phyloP scores from a whole-genome alignment of 1,140 invertebrate species.

The Bombus cullumanus region DNA sequence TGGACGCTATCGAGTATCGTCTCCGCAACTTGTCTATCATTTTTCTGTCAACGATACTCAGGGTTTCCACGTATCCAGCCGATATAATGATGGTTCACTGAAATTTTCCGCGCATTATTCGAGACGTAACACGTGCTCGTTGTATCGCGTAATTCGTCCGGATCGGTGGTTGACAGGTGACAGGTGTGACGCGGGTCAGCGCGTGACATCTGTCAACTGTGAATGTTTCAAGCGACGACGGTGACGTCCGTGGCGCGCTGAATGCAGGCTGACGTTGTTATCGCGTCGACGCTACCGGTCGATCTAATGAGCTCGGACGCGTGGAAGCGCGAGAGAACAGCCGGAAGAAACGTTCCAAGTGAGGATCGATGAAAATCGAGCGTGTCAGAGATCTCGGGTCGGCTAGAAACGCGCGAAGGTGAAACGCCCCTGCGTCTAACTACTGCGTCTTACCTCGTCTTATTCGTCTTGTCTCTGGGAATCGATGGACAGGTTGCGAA shows the following conservation, averaged over 20 bases:
- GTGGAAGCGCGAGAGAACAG: slow-evolving; percentile 26
- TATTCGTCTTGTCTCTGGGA: too few relatives aligned
- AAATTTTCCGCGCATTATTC: slow-evolving; percentile 75
- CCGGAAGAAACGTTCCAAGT: neutral
- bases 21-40: slow-evolving; percentile 66
- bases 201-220: slow-evolving; percentile 78
- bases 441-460: too few relatives aligned
- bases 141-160: slow-evolving; percentile 75
- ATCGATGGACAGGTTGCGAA: neutral
- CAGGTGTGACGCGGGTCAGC: slow-evolving; percentile 75
- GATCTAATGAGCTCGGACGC: slow-evolving; percentile 73
- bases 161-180: slow-evolving; percentile 77
- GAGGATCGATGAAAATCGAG: neutral
- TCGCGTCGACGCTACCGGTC: slow-evolving; percentile 69
- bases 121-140: slow-evolving; percentile 69
- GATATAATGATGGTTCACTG: slow-evolving; percentile 68
- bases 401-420: neutral
- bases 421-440: neutral
- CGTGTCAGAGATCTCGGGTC: neutral
- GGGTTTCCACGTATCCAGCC: slow-evolving; percentile 45
- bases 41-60: slow-evolving; percentile 63
- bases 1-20: slow-evolving; percentile 45
- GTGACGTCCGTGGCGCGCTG: slow-evolving; percentile 65
- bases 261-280: slow-evolving; percentile 66
- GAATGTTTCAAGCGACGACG: slow-evolving; percentile 74